Percentiles rank a stretch among this genome's conserved stretches.
Evolutionary conservation across 2,113 vertebrate genomes (phyloP).

Genomic region (Python bivittatus): DNA sequence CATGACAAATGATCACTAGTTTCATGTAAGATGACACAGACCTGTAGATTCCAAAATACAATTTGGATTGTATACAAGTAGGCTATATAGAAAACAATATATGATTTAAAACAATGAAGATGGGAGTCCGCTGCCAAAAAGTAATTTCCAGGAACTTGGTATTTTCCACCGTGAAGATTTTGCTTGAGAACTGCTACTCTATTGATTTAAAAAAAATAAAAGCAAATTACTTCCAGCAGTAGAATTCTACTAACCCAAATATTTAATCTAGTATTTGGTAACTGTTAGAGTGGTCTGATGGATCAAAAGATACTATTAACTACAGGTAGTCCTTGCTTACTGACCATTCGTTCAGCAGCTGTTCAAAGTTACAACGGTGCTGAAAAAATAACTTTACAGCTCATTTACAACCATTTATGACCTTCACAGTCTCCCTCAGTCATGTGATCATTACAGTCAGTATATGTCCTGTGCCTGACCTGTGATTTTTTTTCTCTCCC

Average conservation of each 20-base stretch:
- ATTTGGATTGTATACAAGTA: accelerated
- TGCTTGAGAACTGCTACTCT: constrained; percentile 51
- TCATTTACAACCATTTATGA: too few relatives aligned
- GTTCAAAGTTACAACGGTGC: neutral
- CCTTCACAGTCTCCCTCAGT: too few relatives aligned
- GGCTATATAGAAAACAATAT: neutral
- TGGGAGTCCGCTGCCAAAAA: constrained; percentile 91
- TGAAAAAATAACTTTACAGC: too few relatives aligned
- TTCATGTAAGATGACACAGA: constrained; percentile 8
- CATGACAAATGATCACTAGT: constrained; percentile 29
- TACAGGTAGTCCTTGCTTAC: neutral
- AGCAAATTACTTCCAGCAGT: constrained; percentile 24
- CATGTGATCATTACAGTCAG: neutral
- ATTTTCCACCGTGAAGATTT: constrained; percentile 81
- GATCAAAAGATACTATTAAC: neutral
- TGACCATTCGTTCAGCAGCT: neutral
- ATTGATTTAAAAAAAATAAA: constrained; percentile 47
- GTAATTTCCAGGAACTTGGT: constrained; percentile 89
- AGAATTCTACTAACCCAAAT: neutral
- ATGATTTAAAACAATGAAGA: constrained; percentile 85
- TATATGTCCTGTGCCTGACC: too few relatives aligned
- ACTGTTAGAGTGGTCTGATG: neutral
- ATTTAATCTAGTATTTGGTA: neutral
- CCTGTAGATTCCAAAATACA: neutral
- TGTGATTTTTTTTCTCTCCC: too few relatives aligned